These are phyloP conservation scores for Gracilinanus agilis DNA, from an alignment of 2,113 vertebrate genomes.

Conservation along the genomic window DNA sequence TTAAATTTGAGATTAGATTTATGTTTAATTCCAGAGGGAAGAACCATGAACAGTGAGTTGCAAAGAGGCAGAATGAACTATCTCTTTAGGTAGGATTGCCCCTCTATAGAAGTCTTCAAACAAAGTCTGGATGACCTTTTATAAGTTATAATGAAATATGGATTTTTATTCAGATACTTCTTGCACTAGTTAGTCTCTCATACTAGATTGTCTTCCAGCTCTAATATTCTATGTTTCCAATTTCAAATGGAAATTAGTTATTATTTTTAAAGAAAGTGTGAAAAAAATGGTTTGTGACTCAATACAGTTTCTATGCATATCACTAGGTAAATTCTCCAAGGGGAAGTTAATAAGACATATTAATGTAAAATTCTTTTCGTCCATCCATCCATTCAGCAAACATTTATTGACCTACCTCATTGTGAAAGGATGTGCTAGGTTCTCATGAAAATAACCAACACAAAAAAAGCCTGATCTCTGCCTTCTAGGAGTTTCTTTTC, in stretches of 20 bases:
- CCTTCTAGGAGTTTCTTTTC: not conserved
- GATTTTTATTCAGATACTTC: not conserved
- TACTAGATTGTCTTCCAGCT: not conserved
- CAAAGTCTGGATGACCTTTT: not conserved
- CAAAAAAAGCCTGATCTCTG: not conserved
- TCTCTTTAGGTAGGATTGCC: not conserved
- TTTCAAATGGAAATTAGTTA: not conserved
- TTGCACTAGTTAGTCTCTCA: not conserved
- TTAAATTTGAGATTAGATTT: not conserved
- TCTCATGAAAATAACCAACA: not conserved
- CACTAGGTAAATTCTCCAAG: not conserved
- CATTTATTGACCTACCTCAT: not conserved
- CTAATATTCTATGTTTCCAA: not conserved
- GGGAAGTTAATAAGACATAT: not conserved
- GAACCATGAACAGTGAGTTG: not conserved
- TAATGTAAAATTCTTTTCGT: not conserved
- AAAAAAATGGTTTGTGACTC: not conserved
- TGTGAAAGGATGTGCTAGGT: not conserved
- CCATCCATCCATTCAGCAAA: not conserved
- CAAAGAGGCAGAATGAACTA: not conserved
- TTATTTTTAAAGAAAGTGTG: not conserved
- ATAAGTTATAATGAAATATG: not conserved
- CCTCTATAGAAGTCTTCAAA: not conserved
- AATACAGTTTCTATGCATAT: not conserved
- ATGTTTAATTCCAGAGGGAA: not conserved